Evolutionary conservation across 2,797 vertebrate species (phyloP).

Genomic region (Typhlichthys eigenmanni): DNA sequence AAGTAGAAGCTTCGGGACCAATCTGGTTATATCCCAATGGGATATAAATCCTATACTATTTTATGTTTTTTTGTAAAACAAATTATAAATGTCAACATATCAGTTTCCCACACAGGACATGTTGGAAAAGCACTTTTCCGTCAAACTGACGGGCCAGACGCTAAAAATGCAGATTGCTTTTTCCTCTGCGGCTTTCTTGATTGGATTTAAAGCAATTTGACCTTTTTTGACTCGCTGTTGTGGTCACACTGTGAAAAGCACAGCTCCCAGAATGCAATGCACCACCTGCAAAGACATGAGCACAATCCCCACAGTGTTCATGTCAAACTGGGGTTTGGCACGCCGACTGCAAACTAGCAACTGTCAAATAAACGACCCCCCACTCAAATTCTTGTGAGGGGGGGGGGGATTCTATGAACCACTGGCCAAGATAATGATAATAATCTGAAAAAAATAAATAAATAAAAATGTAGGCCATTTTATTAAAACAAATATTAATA

Average conservation of each 20-base stretch:
- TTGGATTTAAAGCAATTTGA: constrained; percentile 50
- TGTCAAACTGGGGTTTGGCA: constrained; percentile 1
- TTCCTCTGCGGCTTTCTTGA: constrained; percentile 53
- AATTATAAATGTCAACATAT: constrained; percentile 27
- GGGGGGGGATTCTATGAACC: neutral
- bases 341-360: constrained; percentile 15
- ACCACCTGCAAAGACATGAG: constrained; percentile 52
- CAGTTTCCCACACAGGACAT: constrained; percentile 28
- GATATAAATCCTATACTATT: neutral
- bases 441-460: too few species aligned
- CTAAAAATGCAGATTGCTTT: constrained; percentile 34
- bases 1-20: too few species aligned
- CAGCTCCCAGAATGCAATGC: constrained; percentile 36
- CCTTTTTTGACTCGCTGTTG: constrained; percentile 37
- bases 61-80: constrained; percentile 12
- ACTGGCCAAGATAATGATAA: too few species aligned
- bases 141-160: constrained; percentile 3
- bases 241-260: constrained; percentile 48
- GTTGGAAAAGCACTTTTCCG: constrained; percentile 9
- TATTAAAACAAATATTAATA: too few species aligned
- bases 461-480: too few species aligned
- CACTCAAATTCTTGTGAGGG: neutral
- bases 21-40: too few species aligned
- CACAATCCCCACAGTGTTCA: constrained; percentile 35
- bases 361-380: constrained; percentile 24